A percentile compares a stretch with the other conserved stretches of the same genome.
Conservation (phyloP, 2,888 invertebrate species). For the Campopleginae sp. region DNA sequence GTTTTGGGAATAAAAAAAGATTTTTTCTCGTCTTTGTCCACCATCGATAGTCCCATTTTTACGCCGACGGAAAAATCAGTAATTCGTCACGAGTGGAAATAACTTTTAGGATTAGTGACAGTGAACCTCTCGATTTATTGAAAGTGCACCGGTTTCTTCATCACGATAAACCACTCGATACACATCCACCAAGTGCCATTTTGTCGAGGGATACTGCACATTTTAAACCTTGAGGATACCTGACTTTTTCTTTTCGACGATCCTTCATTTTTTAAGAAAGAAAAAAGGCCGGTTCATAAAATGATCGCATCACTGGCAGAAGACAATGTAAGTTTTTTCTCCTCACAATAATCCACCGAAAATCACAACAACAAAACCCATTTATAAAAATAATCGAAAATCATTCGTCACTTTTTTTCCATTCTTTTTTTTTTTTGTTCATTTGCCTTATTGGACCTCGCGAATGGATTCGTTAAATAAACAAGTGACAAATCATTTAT, state of each 20-base stretch:
- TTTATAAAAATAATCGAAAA: no score
- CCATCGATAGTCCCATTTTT: not conserved
- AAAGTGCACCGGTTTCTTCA: conserved; percentile 27
- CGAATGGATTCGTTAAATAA: no score
- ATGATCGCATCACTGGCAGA: conserved; percentile 58
- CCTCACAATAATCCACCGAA: not conserved
- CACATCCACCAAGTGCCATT: conserved; percentile 16
- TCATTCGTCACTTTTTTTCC: no score
- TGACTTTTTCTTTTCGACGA: not conserved
- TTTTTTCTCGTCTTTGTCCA: not conserved
- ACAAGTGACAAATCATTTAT: no score
- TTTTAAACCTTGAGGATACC: not conserved
- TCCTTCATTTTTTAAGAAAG: not conserved
- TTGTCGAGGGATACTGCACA: not conserved
- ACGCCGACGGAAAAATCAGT: not conserved
- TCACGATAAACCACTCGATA: conserved; percentile 1
- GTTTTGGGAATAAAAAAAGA: not conserved
- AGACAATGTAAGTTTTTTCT: conserved; percentile 56
- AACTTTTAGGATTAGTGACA: conserved; percentile 63
- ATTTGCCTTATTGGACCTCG: no score
- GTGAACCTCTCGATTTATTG: conserved; percentile 64
- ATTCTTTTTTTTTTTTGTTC: no score
- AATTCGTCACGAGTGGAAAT: not conserved
- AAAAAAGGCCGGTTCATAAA: conserved; percentile 15
- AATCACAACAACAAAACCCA: no score